Evolutionary conservation across 1,140 invertebrate genomes (phyloP), one percentile per base, ranked within the genome.

Genomic region (Nephila pilipes): DNA sequence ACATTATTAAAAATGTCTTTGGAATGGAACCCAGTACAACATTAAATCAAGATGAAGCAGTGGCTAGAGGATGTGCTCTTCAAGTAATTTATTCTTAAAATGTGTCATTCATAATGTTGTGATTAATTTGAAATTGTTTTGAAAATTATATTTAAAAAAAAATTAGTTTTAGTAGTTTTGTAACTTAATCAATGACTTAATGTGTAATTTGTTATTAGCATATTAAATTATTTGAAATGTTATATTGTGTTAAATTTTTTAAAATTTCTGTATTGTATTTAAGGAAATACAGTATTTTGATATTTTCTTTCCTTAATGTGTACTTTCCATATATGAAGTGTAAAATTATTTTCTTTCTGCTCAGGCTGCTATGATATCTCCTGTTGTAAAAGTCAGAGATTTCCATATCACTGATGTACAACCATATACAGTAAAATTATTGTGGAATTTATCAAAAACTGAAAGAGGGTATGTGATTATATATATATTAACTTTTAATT

Each of bases 41-140:
- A 29, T 95, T 99, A 46, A 99, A 99, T 96, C 97, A 99, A 95
- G 99, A 99, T 95, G 99, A 99, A 96, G 98, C 99, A 36, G 99
- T 99, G 16, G 97, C 99, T 14, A 97, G 99, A 85, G 99, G 99
- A 0, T 99, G 99, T 96, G 99, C 99, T 46, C 96, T 99, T 60
- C 98, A 99, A 95, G 93, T 93, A 92, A 46, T 38, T 83, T 32
- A 25, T 32, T 79, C 3, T 2, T n/a, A n/a, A n/a, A n/a, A 46
- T 6, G 12, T 46, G 12, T 46, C 46, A 0, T 46, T 46, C 46
- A 46, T 46, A 10, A 46, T 46, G 12, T 46, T 46, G 46, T 46
- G 6, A 22, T 16, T 1, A 22, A 20, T 69, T 69, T n/a, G 29
- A 25, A 25, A 69, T 20, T 2, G 20, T 69, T 63, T 22, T 16